These are phyloP conservation scores for Parapsyche elsis DNA, from an alignment of 1,140 invertebrate genomes.

Conservation along the genomic window DNA sequence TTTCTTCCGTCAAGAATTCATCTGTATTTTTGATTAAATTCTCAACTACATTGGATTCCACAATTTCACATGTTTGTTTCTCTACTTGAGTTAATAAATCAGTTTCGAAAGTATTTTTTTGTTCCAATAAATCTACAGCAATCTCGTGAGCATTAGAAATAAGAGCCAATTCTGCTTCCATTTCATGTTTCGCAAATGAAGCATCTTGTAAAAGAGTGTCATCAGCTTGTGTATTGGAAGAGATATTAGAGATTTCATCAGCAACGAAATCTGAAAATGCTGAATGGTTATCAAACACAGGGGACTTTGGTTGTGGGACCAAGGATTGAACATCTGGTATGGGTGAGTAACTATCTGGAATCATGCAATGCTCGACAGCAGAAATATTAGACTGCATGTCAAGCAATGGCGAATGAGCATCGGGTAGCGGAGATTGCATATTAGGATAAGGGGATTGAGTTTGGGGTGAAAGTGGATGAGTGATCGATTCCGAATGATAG, in stretches of 20 bases:
- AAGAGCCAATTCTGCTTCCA: background rate
- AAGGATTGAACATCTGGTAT: background rate
- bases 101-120: background rate
- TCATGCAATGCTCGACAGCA: background rate
- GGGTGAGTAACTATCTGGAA: background rate
- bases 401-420: constrained; percentile 35
- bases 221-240: constrained; percentile 3
- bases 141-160: background rate
- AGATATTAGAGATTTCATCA: constrained; percentile 29
- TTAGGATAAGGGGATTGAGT: constrained; percentile 30
- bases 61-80: constrained; percentile 50
- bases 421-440: constrained; percentile 49
- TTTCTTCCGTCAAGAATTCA: constrained; percentile 45
- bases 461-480: constrained; percentile 22
- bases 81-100: constrained; percentile 44
- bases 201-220: background rate
- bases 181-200: background rate
- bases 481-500: constrained; percentile 2
- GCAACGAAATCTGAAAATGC: constrained; percentile 45
- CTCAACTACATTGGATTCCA: constrained; percentile 47
- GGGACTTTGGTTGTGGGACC: constrained; percentile 23
- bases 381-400: background rate
- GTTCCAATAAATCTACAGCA: background rate
- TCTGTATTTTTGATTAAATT: constrained; percentile 37
- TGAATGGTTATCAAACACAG: constrained; percentile 41